phyloP scores from a whole-genome alignment of 2,113 vertebrate species.

The Lampris megalopsis region DNA sequence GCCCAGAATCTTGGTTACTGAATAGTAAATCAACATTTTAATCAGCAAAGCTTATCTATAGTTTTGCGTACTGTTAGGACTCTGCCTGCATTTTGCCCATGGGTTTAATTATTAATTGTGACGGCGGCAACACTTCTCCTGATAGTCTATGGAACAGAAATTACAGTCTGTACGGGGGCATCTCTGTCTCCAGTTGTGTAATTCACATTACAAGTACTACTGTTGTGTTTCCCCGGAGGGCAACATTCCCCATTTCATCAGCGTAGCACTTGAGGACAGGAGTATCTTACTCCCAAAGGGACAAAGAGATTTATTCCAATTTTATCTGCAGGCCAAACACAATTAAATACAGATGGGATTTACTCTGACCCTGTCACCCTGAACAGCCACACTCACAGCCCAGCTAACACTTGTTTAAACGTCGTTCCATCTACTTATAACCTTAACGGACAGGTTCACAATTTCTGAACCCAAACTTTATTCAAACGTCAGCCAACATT shows the following conservation, averaged over 20 bases:
- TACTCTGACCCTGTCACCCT: constrained; percentile 2
- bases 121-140: neutral
- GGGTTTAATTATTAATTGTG: constrained; percentile 15
- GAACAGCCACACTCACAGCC: neutral
- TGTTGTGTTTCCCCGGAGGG: neutral
- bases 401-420: neutral
- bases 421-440: neutral
- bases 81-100: constrained; percentile 1
- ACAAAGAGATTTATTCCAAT: constrained; percentile 10
- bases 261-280: constrained; percentile 17
- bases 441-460: too few species aligned
- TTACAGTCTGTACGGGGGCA: constrained; percentile 27
- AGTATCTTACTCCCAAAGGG: constrained; percentile 1
- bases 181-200: constrained; percentile 28
- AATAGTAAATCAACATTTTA: neutral
- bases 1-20: neutral
- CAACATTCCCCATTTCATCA: constrained; percentile 2
- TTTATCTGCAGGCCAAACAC: neutral
- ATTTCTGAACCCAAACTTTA: too few species aligned
- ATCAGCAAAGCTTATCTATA: neutral
- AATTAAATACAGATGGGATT: constrained; percentile 11
- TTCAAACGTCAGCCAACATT: too few species aligned
- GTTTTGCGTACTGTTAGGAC: neutral
- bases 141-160: constrained; percentile 32
- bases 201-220: constrained; percentile 33